Evolutionary conservation across 2,888 invertebrate species (phyloP), one percentile per base, ranked within the genome.

Genomic region (Drosophila neonasuta): DNA sequence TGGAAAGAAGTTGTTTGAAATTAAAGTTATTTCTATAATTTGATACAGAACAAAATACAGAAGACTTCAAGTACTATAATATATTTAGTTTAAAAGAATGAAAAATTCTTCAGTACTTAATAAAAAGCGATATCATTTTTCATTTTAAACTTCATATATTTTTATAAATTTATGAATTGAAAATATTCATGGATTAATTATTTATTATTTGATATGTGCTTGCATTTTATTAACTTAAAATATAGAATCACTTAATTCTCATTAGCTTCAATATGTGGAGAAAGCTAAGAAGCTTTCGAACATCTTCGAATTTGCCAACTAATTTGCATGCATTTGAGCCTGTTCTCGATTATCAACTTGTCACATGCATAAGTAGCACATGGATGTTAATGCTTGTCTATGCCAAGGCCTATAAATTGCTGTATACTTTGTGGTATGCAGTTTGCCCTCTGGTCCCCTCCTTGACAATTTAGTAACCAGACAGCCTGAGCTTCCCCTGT

Each of bases 381-480:
- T 30, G 39, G 4, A 58, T 50, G 49, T 29, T 46, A 46, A 46
- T 34, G 17, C 45, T 36, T 54, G 17, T 9, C 41, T 29, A 11
- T 52, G n/a, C 39, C 9, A 44, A 44, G 6, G 17, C 30, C 49
- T 20, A 30, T 60, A 44, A 42, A 41, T 32, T 51, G 17, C 55
- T 15, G 2, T 9, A 29, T 9, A 34, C 15, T 36, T 9, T 36
- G 15, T 15, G 13, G 39, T 8, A 13, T 39, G 13, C 39, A 39
- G n/a, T 13, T 7, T 15, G 39, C 20, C 8, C 41, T 34, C 41
- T 52, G 44, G 20, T 13, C 7, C 49, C 32, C 6, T 54, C 24
- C 0, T 15, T 11, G 32, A 8, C 8, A 6, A 9, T 29, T 66
- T 62, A 68, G 80, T 84, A 68, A 52, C 42, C 55, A 80, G 71